phyloP scores from a whole-genome alignment of 2,797 vertebrate species.

The Macroramphosus scolopax region DNA sequence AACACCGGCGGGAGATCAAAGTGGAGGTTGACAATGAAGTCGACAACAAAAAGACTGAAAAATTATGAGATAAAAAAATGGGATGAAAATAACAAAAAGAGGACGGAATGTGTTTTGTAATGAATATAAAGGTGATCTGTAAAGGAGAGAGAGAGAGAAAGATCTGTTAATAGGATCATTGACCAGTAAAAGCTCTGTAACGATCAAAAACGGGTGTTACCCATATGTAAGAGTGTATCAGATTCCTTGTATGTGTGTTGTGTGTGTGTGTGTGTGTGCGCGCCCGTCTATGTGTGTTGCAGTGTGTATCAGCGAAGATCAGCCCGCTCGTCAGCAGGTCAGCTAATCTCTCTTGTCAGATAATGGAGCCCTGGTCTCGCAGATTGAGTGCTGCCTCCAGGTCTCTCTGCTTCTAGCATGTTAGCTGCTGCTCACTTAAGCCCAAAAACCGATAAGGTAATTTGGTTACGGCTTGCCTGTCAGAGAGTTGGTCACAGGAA shows the following conservation, averaged over 20 bases:
- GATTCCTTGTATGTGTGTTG: constrained; percentile 35
- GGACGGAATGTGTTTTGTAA: background rate
- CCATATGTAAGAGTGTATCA: constrained; percentile 52
- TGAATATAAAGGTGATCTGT: background rate
- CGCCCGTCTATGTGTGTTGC: constrained; percentile 16
- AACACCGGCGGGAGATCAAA: constrained; percentile 47
- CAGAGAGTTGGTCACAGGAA: constrained; percentile 29
- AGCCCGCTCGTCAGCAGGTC: constrained; percentile 68
- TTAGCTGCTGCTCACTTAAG: constrained; percentile 45
- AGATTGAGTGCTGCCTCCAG: constrained; percentile 56
- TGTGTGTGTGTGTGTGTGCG: constrained; percentile 32
- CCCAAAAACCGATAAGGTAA: constrained; percentile 51
- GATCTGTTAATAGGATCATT: constrained; percentile 13
- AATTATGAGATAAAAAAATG: constrained; percentile 21
- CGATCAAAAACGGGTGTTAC: constrained; percentile 46
- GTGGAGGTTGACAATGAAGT: constrained; percentile 30
- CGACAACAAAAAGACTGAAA: constrained; percentile 52
- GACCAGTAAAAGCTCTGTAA: constrained; percentile 46
- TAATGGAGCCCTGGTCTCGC: constrained; percentile 64
- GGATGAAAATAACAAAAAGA: constrained; percentile 2
- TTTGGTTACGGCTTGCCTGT: constrained; percentile 35
- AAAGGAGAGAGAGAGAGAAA: constrained; percentile 2
- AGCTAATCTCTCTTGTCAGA: constrained; percentile 71
- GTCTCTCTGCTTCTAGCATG: constrained; percentile 36
- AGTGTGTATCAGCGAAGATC: constrained; percentile 60